Percentiles rank a stretch among this genome's conserved stretches.
These are phyloP conservation scores for Antitype chi DNA, from an alignment of 2,888 invertebrate species.

Conservation along the genomic window DNA sequence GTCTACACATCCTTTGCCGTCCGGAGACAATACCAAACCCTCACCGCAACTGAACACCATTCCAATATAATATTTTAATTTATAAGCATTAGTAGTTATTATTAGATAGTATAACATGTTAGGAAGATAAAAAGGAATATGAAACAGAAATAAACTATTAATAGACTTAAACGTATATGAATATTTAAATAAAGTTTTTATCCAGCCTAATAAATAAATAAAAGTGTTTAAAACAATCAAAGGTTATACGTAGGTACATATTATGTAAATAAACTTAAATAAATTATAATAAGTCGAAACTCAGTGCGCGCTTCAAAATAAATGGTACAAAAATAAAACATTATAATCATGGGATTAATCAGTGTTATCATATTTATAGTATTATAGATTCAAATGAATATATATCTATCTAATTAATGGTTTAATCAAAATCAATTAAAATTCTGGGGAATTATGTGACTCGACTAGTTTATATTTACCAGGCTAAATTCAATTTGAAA, in stretches of 20 bases:
- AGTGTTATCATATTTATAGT: slow-evolving; percentile 12
- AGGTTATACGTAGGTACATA: slow-evolving; percentile 48
- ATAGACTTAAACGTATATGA: slow-evolving; percentile 6
- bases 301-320: slow-evolving; percentile 80
- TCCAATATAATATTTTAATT: slow-evolving; percentile 72
- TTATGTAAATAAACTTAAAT: slow-evolving; percentile 51
- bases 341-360: slow-evolving; percentile 43
- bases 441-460: slow-evolving; percentile 2
- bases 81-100: slow-evolving; percentile 53
- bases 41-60: slow-evolving; percentile 95
- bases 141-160: slow-evolving; percentile 16
- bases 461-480: background rate
- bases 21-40: slow-evolving; percentile 97
- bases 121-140: slow-evolving; percentile 15
- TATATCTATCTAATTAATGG: background rate
- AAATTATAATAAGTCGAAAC: slow-evolving; percentile 67
- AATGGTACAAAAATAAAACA: slow-evolving; percentile 58
- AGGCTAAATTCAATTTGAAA: background rate
- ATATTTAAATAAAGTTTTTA: slow-evolving; percentile 12
- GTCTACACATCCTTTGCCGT: slow-evolving; percentile 98
- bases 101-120: slow-evolving; percentile 43
- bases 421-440: slow-evolving; percentile 4
- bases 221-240: slow-evolving; percentile 32
- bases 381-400: slow-evolving; percentile 4
- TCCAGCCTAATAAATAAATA: slow-evolving; percentile 2